Base-by-base conservation (phyloP, 2,113 vertebrate species). In the Cottus gobio region DNA sequence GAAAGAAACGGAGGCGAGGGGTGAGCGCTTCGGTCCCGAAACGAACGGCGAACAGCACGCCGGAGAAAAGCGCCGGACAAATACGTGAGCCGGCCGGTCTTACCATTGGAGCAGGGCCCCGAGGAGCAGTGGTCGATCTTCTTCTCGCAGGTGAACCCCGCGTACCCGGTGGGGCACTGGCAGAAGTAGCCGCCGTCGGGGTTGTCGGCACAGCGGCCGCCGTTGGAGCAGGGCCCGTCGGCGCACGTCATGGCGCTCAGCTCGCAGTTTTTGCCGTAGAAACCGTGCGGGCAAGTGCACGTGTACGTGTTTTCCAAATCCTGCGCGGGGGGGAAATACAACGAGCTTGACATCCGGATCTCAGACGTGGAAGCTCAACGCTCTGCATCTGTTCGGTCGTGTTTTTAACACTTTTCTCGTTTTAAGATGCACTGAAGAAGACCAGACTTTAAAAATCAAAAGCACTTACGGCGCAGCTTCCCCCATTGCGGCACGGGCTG, bases 121-220 rank as follows among this genome's bases (percentile, higher is more conserved):
- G 97, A 98, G 61, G 95, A 96, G 94, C 98, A 99, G 92, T 96
- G 93, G 84, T 98, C 98, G 0, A 97, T 96, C 92, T 99, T 99
- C 96, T 99, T 99, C 90, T 99, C 98, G 54, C 98, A 99, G 95
- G 96, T 99, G 92, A 99, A 99, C 26, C 98, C 98, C 0, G 97
- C 97, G 61, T 98, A 98, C 10, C 97, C 96, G 0, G 81, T 89
- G 0, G 97, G 96, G 84, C 98, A 99, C 85, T 95, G 96, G 89
- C 98, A 99, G 91, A 94, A 96, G 87, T 99, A 99, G 39, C 97
- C 97, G 2, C 97, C 97, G 0, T 97, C 96, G 0, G 95, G 96
- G 94, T 96, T 97, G 91, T 99, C 97, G 0, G 94, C 90, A 63
- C 98, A 99, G 46, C 96, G 94, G n/a, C 97, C 97, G 1, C 96